These are phyloP conservation scores for Epistrophe eligans DNA, from an alignment of 2,888 invertebrate genomes.

Conservation along the genomic window DNA sequence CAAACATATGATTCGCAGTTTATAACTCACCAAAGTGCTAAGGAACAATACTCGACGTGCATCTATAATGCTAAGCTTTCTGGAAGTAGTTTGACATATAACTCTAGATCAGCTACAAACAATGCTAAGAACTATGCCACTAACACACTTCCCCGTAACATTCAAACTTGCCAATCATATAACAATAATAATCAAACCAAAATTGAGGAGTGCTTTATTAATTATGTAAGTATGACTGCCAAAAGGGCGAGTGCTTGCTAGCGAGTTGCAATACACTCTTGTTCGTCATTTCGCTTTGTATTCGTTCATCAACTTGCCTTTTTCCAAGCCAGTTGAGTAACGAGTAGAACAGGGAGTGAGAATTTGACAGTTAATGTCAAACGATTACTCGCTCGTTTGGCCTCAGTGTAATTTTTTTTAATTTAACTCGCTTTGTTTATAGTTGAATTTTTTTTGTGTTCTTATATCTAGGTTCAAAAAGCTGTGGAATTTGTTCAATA, in stretches of 20 bases:
- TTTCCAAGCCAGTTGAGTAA: too few species aligned
- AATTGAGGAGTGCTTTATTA: neutral
- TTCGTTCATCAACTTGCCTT: too few species aligned
- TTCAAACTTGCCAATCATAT: neutral
- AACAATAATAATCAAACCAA: neutral
- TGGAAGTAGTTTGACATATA: neutral
- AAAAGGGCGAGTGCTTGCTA: too few species aligned
- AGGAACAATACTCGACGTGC: neutral
- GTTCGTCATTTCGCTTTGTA: too few species aligned
- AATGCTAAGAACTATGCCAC: neutral
- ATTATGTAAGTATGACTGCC: conserved; percentile 4
- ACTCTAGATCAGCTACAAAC: neutral
- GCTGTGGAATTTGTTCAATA: neutral
- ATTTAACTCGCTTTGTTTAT: neutral
- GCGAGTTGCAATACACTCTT: too few species aligned
- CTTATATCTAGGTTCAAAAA: neutral
- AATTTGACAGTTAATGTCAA: too few species aligned
- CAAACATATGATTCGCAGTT: conserved; percentile 45
- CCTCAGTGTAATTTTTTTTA: neutral
- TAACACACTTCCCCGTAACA: neutral
- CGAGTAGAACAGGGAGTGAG: too few species aligned
- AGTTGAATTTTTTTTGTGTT: neutral
- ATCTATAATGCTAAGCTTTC: neutral
- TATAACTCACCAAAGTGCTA: neutral
- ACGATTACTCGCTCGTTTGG: too few species aligned